These are phyloP conservation scores for Craterocephalus amniculus DNA, from an alignment of 2,797 vertebrate genomes.

Conservation along the genomic window DNA sequence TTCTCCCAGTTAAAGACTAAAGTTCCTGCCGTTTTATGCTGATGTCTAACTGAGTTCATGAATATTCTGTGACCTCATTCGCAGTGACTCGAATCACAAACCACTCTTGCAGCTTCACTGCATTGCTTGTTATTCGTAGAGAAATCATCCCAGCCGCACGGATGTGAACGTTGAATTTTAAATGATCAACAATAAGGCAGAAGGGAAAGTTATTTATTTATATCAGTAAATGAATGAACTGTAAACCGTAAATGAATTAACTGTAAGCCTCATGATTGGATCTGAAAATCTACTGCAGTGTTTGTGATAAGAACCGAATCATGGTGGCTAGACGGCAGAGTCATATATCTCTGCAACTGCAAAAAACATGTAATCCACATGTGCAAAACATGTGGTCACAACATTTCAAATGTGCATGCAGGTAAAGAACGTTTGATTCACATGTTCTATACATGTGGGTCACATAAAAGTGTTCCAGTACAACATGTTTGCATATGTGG, in stretches of 20 bases:
- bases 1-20: background rate
- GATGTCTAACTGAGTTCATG: conserved; percentile 33
- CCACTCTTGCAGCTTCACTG: conserved; percentile 4
- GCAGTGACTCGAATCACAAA: conserved; percentile 13
- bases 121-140: background rate
- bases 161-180: conserved; percentile 14
- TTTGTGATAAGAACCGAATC: background rate
- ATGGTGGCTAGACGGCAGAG: background rate
- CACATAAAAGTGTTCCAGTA: no score
- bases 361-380: no score
- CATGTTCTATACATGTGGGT: no score
- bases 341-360: background rate
- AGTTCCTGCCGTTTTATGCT: conserved; percentile 6
- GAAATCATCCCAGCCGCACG: conserved; percentile 27
- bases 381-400: no score
- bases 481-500: no score
- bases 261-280: no score
- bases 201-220: no score
- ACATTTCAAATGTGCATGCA: no score
- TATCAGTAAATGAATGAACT: background rate
- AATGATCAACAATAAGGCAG: background rate
- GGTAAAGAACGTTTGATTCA: no score
- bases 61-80: conserved; percentile 38
- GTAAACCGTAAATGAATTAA: no score
- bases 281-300: background rate